Evolutionary conservation across 2,113 vertebrate species (phyloP).

Genomic region (Calonectris borealis): DNA sequence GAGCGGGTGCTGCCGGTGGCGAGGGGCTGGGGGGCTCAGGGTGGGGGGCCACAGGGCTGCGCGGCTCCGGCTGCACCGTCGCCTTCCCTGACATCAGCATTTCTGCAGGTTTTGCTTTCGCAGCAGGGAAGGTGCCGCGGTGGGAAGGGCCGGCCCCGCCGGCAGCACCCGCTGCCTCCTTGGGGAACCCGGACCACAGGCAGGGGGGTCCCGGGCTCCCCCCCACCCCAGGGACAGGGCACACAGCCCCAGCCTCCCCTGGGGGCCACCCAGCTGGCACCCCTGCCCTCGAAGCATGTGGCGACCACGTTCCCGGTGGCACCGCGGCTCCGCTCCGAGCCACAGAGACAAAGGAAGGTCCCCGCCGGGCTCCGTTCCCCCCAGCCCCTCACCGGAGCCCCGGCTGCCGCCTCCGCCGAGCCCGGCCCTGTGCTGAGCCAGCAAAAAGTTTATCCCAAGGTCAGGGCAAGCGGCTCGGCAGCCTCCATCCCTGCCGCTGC

Average conservation of each 20-base stretch:
- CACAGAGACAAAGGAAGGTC: not conserved
- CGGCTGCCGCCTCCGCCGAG: rapidly evolving
- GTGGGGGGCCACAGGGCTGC: too few species aligned
- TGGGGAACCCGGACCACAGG: rapidly evolving
- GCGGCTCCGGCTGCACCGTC: not conserved
- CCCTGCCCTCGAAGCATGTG: rapidly evolving
- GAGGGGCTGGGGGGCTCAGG: too few species aligned
- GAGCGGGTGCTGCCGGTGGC: too few species aligned
- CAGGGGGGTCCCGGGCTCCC: rapidly evolving
- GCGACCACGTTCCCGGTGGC: rapidly evolving
- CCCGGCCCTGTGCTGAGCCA: not conserved
- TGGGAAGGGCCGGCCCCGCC: not conserved
- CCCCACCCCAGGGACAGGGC: not conserved
- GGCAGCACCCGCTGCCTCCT: not conserved
- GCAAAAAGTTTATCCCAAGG: not conserved
- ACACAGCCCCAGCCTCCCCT: not conserved
- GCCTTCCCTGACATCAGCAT: not conserved
- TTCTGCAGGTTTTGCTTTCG: not conserved
- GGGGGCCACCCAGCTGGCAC: not conserved
- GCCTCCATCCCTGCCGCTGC: not conserved
- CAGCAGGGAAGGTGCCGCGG: not conserved
- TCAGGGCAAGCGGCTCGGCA: not conserved
- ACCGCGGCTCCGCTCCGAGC: rapidly evolving
- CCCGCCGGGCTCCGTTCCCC: rapidly evolving
- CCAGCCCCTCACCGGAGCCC: not conserved